phyloP scores from a whole-genome alignment of 2,113 vertebrate genomes.

The Marmota monax region DNA sequence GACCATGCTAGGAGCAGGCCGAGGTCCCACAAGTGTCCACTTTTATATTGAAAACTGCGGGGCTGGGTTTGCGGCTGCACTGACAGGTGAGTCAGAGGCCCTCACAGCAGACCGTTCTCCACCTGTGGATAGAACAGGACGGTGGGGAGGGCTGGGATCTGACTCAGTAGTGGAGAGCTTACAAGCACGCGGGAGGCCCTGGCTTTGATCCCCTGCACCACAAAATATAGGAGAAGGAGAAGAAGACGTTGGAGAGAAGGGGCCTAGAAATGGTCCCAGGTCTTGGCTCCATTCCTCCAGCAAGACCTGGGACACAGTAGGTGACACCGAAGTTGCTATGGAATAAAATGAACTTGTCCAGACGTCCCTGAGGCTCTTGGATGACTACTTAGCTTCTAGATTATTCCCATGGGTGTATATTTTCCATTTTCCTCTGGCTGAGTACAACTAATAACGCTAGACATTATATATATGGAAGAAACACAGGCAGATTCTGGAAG shows the following conservation, averaged over 20 bases:
- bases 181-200: no score
- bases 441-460: neutral
- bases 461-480: neutral
- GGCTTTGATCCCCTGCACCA: no score
- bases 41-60: fast-evolving
- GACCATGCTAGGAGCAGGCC: neutral
- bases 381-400: neutral
- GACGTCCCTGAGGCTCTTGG: neutral
- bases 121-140: neutral
- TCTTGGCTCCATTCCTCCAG: neutral
- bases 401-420: neutral
- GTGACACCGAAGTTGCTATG: neutral
- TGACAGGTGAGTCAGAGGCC: neutral
- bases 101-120: neutral
- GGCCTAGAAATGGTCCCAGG: neutral
- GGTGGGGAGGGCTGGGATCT: neutral
- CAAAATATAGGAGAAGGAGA: no score
- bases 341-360: neutral
- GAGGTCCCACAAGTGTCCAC: neutral
- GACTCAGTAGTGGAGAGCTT: no score
- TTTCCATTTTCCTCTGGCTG: neutral
- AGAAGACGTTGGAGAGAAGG: no score
- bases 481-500: neutral
- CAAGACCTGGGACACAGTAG: neutral
- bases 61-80: neutral